Base-by-base conservation (phyloP, 2,888 invertebrate genomes). In the Enchytraeus crypticus region DNA sequence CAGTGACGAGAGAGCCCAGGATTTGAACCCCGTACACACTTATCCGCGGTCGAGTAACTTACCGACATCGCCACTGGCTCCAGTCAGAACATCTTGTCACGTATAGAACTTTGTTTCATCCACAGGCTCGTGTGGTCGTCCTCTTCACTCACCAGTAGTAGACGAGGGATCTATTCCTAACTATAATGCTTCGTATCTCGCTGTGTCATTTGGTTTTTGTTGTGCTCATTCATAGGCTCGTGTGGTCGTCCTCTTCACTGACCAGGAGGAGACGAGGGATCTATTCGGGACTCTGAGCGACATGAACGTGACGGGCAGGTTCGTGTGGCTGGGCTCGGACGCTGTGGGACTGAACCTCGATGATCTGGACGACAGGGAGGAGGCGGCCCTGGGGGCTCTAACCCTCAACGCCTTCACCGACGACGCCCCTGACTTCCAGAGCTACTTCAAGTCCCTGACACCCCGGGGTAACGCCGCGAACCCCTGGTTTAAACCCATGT, bases 291-390 rank as follows among this genome's bases (percentile, higher is more conserved):
- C 71, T 14, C 67, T 71, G 32, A 60, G 65, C 54, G 46, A 62
- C n/a, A 57, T 62, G 30, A 46, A 64, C 2, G 58, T 70, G 11
- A 53, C 55, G 2, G 66, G 70, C n/a, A 66, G 71, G 26, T 76
- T 75, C 59, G 65, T 72, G 3, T 76, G 74, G 73, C 62, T 74
- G 14, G 74, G 73, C 30, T 74, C 72, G 45, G 76, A 76, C 57
- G 71, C 71, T 2, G 53, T 69, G 1, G 62, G 63, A 5, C 34
- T 62, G 14, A 68, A 68, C 57, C 58, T 64, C 3, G 63, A 68
- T 23, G 66, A 67, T 34, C 58, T 67, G 21, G 66, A 60, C 2
- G 67, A 64, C 5, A 45, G 65, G 23, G 66, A 62, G 46, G 66
- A 70, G 23, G 67, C 60, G 14, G 64, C 66, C 21, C 57, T 66